Base-by-base conservation (phyloP, 2,113 vertebrate species). In the Osmerus mordax region DNA sequence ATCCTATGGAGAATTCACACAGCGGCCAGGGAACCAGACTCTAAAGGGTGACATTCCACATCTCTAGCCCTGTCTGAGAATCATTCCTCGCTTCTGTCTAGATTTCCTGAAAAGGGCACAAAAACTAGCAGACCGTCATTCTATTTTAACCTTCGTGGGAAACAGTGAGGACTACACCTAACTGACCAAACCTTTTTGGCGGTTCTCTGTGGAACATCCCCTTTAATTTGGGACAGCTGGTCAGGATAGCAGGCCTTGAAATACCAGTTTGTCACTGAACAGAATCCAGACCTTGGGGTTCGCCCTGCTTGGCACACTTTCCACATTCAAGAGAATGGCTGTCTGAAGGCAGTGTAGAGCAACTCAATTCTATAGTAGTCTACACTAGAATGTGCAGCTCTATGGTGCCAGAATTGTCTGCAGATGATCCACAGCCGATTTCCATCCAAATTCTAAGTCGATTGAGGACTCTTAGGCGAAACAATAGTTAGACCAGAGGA, bases 181-280 rank as follows among this genome's bases (percentile, higher is more conserved):
- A 1, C 69, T 76, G 65, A 81, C 85, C 84, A 90, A 89, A 89
- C 88, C 87, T 18, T 84, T 61, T 78, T 59, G 86, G 87, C 71
- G 82, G 85, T 78, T 88, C 77, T 87, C 78, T 80, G 78, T 83
- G 76, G 67, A 84, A 86, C 84, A 87, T 84, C 67, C 73, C 77
- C 85, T 89, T 72, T 92, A 90, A 91, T 91, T 89, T 83, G 71
- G 83, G 81, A 87, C 86, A 93, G 84, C 89, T 89, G 89, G 73
- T 78, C 86, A 84, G 84, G 81, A 80, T 72, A 85, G 77, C 60
- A 67, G 75, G 19, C 84, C 88, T 87, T 83, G 86, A 89, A 89
- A 84, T 88, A 86, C 66, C 87, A 80, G 66, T 84, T 85, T 80
- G 81, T 81, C 74, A 72, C 81, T 67, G 69, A 81, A 88, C 70